Conservation (phyloP, 2,888 invertebrate species). For the Odontothrips loti region DNA sequence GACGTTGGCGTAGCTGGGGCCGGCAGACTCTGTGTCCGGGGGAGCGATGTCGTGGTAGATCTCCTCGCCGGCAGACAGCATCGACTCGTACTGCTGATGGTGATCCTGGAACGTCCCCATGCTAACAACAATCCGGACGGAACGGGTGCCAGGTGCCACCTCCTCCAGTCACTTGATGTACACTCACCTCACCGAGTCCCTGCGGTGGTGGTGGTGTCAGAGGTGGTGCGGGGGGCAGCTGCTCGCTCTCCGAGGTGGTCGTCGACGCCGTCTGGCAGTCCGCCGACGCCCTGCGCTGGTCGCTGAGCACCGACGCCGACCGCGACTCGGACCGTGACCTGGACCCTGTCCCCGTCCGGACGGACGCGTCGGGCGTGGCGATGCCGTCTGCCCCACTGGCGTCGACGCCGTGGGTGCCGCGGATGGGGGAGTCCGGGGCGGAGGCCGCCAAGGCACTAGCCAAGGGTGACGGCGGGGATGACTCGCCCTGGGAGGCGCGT, state of each 20-base stretch:
- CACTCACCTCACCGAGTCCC: not conserved
- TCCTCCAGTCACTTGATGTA: too few species aligned
- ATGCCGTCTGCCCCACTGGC: not conserved
- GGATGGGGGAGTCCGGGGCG: not conserved
- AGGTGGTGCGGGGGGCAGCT: not conserved
- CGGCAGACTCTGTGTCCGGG: not conserved
- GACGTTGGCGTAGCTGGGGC: not conserved
- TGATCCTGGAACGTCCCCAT: not conserved
- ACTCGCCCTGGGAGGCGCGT: not conserved
- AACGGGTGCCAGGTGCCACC: too few species aligned
- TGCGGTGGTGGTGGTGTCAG: not conserved
- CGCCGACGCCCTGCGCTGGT: not conserved
- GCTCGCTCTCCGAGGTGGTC: not conserved
- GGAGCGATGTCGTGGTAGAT: conserved; percentile 17
- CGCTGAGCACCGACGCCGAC: not conserved
- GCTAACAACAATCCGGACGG: too few species aligned
- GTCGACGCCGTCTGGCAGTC: not conserved
- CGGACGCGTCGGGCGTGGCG: not conserved
- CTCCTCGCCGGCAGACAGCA: conserved; percentile 3
- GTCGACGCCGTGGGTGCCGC: not conserved
- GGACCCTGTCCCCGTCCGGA: not conserved
- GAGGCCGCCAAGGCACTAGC: not conserved
- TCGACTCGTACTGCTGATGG: conserved; percentile 14
- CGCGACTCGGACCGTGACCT: not conserved
- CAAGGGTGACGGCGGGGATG: not conserved